These are phyloP conservation scores for Alca torda DNA, from an alignment of 2,797 vertebrate species.

Conservation along the genomic window DNA sequence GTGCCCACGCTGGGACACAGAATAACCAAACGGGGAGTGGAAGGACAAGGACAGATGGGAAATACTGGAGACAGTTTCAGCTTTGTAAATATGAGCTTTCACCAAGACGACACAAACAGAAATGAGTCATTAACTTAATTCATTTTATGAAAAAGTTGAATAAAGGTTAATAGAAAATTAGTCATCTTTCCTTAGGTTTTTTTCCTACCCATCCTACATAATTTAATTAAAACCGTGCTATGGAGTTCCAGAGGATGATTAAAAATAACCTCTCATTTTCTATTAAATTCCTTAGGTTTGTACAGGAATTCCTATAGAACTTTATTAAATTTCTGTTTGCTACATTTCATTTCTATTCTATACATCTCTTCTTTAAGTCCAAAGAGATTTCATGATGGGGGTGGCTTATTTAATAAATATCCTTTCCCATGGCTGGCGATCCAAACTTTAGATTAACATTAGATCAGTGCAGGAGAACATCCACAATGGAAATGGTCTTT, in stretches of 20 bases:
- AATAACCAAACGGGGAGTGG: background rate
- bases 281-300: slow-evolving; percentile 43
- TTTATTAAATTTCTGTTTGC: slow-evolving; percentile 48
- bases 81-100: slow-evolving; percentile 31
- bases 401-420: slow-evolving; percentile 20
- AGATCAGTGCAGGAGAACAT: background rate
- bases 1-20: rapidly evolving
- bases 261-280: slow-evolving; percentile 53
- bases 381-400: background rate
- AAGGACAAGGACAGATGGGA: background rate
- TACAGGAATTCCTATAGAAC: slow-evolving; percentile 49
- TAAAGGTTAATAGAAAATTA: slow-evolving; percentile 68
- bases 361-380: slow-evolving; percentile 1
- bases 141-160: slow-evolving; percentile 48
- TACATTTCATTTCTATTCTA: slow-evolving; percentile 28
- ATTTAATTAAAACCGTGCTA: slow-evolving; percentile 63
- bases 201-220: slow-evolving; percentile 15
- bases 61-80: slow-evolving; percentile 17
- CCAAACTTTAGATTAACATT: background rate
- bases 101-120: slow-evolving; percentile 15
- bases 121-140: slow-evolving; percentile 53
- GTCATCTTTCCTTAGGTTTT: slow-evolving; percentile 47
- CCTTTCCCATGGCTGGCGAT: background rate
- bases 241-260: slow-evolving; percentile 48
- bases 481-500: background rate